Evolutionary conservation across 1,140 invertebrate species (phyloP).

Genomic region (Euschistus heros): DNA sequence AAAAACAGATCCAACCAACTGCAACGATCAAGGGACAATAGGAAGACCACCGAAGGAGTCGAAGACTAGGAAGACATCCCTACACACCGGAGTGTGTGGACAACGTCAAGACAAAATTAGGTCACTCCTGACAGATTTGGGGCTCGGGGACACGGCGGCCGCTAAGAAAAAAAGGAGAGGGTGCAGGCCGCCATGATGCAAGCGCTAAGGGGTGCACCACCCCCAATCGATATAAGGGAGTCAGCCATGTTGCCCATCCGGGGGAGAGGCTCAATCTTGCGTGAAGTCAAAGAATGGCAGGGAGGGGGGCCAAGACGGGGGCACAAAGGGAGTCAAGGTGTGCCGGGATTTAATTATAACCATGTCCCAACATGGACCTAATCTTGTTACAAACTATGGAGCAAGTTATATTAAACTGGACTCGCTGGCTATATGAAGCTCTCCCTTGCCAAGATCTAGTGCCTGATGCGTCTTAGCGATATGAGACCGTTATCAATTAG

Average conservation of each 20-base stretch:
- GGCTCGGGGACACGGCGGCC: neutral
- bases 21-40: too few relatives aligned
- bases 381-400: constrained; percentile 27
- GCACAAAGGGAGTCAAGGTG: constrained; percentile 16
- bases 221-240: constrained; percentile 26
- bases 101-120: neutral
- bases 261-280: constrained; percentile 22
- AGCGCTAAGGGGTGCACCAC: constrained; percentile 22
- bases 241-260: constrained; percentile 23
- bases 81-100: neutral
- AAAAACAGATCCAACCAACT: too few relatives aligned
- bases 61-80: neutral
- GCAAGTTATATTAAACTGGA: constrained; percentile 27
- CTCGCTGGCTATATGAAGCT: constrained; percentile 18
- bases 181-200: constrained; percentile 24
- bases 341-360: constrained; percentile 25
- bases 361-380: constrained; percentile 22
- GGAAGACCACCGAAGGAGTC: too few relatives aligned
- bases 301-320: neutral
- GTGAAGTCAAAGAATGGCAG: constrained; percentile 25
- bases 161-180: constrained; percentile 5
- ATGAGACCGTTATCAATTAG: constrained; percentile 5
- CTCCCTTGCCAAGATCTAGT: constrained; percentile 10
- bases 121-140: constrained; percentile 12
- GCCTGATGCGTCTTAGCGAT: constrained; percentile 8